Conservation (phyloP, 2,888 invertebrate genomes). For the Cataglyphis rosenhaueri region DNA sequence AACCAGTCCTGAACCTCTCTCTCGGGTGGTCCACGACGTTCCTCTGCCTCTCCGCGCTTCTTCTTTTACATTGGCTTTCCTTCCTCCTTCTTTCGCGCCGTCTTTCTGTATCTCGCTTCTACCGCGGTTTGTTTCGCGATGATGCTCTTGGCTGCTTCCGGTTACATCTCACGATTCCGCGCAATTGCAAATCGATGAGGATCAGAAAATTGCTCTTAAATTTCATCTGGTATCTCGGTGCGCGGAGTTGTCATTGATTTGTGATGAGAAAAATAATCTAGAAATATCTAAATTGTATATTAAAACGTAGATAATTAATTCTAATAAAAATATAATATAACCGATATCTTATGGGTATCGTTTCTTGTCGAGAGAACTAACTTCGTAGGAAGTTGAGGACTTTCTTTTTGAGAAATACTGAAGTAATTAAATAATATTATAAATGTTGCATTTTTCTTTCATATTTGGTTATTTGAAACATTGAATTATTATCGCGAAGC, state of each 20-base stretch:
- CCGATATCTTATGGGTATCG: no score
- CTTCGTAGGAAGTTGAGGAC: neutral
- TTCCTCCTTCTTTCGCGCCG: slow-evolving; percentile 45
- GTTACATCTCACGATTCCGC: slow-evolving; percentile 13
- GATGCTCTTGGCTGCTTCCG: slow-evolving; percentile 42
- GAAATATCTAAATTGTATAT: neutral
- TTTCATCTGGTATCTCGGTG: neutral
- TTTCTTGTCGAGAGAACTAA: neutral
- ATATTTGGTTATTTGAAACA: slow-evolving; percentile 31
- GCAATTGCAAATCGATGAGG: slow-evolving; percentile 11
- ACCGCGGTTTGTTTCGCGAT: slow-evolving; percentile 47
- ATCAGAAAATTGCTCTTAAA: slow-evolving; percentile 8
- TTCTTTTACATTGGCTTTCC: slow-evolving; percentile 63
- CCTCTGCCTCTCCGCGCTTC: slow-evolving; percentile 68
- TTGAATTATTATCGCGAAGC: slow-evolving; percentile 56
- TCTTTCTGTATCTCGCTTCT: slow-evolving; percentile 31
- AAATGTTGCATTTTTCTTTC: neutral
- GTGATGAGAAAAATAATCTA: neutral
- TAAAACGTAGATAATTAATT: slow-evolving; percentile 1
- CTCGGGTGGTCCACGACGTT: slow-evolving; percentile 83
- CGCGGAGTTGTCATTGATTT: neutral
- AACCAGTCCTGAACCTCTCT: slow-evolving; percentile 82
- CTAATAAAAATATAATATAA: neutral
- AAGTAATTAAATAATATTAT: neutral
- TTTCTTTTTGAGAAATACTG: neutral